Evolutionary conservation across 1,140 invertebrate species (phyloP).

Genomic region (Eubasilissa regina): DNA sequence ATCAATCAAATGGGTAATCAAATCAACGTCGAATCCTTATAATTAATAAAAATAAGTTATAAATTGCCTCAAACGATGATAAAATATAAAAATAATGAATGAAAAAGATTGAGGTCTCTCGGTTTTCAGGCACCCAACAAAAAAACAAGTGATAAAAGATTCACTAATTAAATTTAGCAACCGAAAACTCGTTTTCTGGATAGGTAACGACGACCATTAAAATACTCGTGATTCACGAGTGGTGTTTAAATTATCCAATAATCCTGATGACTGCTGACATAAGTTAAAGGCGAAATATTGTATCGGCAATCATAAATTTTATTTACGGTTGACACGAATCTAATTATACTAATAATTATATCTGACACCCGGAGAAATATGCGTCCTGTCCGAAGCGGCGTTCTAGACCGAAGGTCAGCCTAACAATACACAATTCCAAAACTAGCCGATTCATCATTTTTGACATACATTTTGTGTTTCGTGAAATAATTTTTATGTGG

Average conservation of each 20-base stretch:
- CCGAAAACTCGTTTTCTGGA: no score
- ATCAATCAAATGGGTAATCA: no score
- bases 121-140: no score
- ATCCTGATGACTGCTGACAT: constrained; percentile 24
- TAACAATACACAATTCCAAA: constrained; percentile 33
- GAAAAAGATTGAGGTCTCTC: no score
- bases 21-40: no score
- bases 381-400: constrained; percentile 25
- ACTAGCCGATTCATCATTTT: constrained; percentile 42
- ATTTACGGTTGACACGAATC: constrained; percentile 30
- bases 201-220: no score
- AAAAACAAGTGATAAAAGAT: no score
- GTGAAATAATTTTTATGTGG: constrained; percentile 42
- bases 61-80: no score
- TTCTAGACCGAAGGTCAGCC: constrained; percentile 22
- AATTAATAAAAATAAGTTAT: no score
- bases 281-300: constrained; percentile 6
- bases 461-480: constrained; percentile 40
- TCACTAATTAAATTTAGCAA: no score
- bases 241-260: constrained; percentile 33
- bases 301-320: constrained; percentile 31
- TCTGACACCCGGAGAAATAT: constrained; percentile 36
- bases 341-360: constrained; percentile 43
- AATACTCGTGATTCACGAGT: no score
- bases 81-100: no score